Evolutionary conservation across 2,113 vertebrate species (phyloP).

Genomic region (Ahaetulla prasina): DNA sequence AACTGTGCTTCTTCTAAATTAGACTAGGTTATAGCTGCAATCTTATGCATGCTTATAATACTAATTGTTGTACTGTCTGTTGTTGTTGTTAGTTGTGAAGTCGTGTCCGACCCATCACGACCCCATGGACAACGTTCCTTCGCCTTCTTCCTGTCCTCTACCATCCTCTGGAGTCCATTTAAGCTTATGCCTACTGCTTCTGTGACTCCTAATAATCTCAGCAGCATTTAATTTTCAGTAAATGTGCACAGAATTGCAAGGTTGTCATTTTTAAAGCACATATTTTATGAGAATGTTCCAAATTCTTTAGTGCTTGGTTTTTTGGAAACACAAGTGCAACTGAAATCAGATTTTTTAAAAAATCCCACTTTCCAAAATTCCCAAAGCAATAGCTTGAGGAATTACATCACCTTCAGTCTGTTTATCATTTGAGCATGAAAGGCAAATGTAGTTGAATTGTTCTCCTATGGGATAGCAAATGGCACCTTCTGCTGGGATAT

Average conservation of each 20-base stretch:
- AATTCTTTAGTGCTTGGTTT: constrained; percentile 24
- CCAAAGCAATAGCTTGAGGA: constrained; percentile 45
- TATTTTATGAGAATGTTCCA: neutral
- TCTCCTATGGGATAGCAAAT: constrained; percentile 56
- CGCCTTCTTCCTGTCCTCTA: too few species aligned
- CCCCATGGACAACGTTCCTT: too few species aligned
- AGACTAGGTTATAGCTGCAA: neutral
- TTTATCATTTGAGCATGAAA: constrained; percentile 60
- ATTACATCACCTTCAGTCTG: constrained; percentile 66
- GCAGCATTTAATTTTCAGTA: neutral
- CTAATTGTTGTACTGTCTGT: too few species aligned
- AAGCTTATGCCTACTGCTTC: too few species aligned
- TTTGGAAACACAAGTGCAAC: constrained; percentile 1
- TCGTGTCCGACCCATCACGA: too few species aligned
- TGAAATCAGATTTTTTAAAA: constrained; percentile 53
- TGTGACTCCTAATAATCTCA: neutral
- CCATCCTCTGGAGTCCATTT: too few species aligned
- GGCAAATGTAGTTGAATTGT: constrained; percentile 53
- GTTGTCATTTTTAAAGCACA: neutral
- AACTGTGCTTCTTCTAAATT: neutral
- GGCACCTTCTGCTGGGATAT: constrained; percentile 60
- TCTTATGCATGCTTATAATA: too few species aligned
- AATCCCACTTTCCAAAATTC: constrained; percentile 29
- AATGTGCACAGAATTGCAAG: neutral
- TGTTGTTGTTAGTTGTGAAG: too few species aligned